A percentile compares a stretch with the other conserved stretches of the same genome.
Conservation (phyloP, 2,888 invertebrate genomes). For the Bombylius major region DNA sequence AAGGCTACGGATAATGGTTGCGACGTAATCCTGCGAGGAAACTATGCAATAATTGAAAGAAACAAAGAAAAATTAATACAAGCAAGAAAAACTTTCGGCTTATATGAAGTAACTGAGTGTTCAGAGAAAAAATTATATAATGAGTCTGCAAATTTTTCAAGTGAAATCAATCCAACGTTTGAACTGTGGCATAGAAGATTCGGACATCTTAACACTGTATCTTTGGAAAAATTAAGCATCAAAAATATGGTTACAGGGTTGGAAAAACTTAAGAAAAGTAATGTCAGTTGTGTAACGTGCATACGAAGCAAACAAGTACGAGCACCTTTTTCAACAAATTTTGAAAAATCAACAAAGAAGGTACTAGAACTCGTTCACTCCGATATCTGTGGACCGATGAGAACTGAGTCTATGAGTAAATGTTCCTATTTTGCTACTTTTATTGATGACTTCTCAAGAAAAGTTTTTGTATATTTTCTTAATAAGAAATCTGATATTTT, state of each 20-base stretch:
- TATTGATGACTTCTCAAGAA: conserved; percentile 9
- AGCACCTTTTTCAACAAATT: conserved; percentile 1
- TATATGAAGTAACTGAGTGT: too few species aligned
- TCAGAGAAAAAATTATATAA: not conserved
- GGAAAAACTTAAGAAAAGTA: conserved; percentile 1
- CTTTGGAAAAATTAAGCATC: conserved; percentile 1
- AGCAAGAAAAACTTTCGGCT: too few species aligned
- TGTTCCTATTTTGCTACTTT: conserved; percentile 13
- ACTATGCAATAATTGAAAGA: not conserved
- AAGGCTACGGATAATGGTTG: not conserved
- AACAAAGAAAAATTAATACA: not conserved
- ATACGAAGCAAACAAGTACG: conserved; percentile 6
- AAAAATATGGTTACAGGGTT: conserved; percentile 8
- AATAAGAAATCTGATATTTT: too few species aligned
- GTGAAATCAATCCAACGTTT: too few species aligned
- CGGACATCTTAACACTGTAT: conserved; percentile 5
- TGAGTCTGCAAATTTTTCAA: not conserved
- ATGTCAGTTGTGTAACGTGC: conserved; percentile 3
- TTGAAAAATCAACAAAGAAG: conserved; percentile 1
- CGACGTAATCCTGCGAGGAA: not conserved
- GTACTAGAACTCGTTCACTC: conserved; percentile 12
- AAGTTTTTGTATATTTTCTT: not conserved
- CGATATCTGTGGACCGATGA: too few species aligned
- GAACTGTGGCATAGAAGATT: conserved; percentile 5
- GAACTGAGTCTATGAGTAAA: conserved; percentile 7